phyloP scores from a whole-genome alignment of 92 coral and sea anemone genomes.

The Zoanthus solanderi region DNA sequence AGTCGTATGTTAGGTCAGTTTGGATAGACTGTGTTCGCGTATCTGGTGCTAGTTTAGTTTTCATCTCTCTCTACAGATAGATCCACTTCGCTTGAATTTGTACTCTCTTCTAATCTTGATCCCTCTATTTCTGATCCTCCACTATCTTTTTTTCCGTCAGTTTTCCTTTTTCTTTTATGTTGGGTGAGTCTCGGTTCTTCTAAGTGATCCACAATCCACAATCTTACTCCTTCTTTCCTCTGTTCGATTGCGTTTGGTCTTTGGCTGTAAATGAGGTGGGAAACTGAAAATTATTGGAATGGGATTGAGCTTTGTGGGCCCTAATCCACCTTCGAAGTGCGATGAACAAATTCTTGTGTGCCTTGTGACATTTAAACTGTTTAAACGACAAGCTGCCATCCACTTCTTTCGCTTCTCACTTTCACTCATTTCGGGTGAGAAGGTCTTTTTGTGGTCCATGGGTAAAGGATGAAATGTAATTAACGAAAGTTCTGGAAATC shows the following conservation, averaged over 20 bases:
- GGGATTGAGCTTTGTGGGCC: slow-evolving; percentile 46
- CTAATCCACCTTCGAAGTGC: slow-evolving; percentile 48
- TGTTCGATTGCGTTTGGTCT: too few species aligned
- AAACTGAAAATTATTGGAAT: slow-evolving; percentile 32
- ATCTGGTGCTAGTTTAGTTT: background rate
- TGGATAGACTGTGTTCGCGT: slow-evolving; percentile 12
- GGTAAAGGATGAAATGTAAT: background rate
- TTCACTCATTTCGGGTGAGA: slow-evolving; percentile 45
- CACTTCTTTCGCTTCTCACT: slow-evolving; percentile 27
- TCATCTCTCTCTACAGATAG: too few species aligned
- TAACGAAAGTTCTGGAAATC: slow-evolving; percentile 17
- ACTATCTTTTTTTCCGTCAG: too few species aligned
- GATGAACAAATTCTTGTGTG: slow-evolving; percentile 46
- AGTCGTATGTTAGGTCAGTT: slow-evolving; percentile 36
- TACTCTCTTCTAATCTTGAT: too few species aligned
- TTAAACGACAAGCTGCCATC: slow-evolving; percentile 38
- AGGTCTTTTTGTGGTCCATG: background rate
- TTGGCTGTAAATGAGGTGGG: background rate
- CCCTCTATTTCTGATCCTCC: too few species aligned
- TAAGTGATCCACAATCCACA: too few species aligned
- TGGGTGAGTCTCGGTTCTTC: too few species aligned
- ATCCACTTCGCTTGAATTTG: too few species aligned
- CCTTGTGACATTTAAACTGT: slow-evolving; percentile 48
- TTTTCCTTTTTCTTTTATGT: too few species aligned
- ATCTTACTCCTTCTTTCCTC: too few species aligned